phyloP scores from a whole-genome alignment of 2,888 invertebrate genomes.

The Conus canariensis region DNA sequence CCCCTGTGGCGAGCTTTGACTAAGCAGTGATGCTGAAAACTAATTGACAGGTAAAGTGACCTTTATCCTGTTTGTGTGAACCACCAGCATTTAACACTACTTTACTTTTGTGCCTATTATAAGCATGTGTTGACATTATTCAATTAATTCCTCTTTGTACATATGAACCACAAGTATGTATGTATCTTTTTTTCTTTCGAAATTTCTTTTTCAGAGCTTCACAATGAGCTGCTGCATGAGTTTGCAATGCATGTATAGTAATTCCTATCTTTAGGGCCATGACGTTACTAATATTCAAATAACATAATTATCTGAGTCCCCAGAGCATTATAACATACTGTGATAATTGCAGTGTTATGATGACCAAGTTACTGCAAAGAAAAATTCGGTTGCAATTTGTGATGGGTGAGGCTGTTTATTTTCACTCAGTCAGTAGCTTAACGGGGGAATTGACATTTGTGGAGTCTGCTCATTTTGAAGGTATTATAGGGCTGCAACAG shows the following conservation, averaged over 20 bases:
- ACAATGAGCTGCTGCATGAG: background rate
- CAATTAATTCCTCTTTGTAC: too few species aligned
- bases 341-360: background rate
- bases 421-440: background rate
- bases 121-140: too few species aligned
- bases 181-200: too few species aligned
- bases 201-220: background rate
- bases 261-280: background rate
- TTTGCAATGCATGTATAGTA: background rate
- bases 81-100: too few species aligned
- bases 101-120: background rate
- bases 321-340: background rate
- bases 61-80: too few species aligned
- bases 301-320: background rate
- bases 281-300: background rate
- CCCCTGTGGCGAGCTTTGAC: too few species aligned
- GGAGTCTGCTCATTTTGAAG: too few species aligned
- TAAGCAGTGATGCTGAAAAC: too few species aligned
- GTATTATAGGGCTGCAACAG: too few species aligned
- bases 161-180: background rate
- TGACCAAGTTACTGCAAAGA: background rate
- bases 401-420: background rate
- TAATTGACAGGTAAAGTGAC: too few species aligned
- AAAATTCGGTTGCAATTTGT: slow-evolving; percentile 5
- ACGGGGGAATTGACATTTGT: background rate